A percentile compares a stretch with the other conserved stretches of the same genome.
These are phyloP conservation scores for Tribolium madens DNA, from an alignment of 1,140 invertebrate genomes.

Conservation along the genomic window DNA sequence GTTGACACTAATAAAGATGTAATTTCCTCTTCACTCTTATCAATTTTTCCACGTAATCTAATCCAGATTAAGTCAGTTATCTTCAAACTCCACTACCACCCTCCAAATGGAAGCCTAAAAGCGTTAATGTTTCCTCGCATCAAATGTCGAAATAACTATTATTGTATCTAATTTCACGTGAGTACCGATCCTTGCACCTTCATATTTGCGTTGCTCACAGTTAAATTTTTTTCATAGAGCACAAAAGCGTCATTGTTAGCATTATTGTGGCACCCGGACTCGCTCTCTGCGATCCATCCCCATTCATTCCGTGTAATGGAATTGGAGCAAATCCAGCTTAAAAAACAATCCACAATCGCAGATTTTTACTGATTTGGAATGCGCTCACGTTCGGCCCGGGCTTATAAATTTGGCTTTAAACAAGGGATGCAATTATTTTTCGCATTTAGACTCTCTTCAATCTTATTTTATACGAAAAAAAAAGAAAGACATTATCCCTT, in stretches of 20 bases:
- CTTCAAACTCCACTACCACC: neutral
- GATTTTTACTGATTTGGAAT: conserved; percentile 15
- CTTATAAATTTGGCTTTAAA: conserved; percentile 3
- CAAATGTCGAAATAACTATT: neutral
- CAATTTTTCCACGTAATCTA: neutral
- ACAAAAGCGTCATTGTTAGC: neutral
- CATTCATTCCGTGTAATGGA: conserved; percentile 19
- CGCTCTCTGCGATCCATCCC: neutral
- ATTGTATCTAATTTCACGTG: neutral
- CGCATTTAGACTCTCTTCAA: too few species aligned
- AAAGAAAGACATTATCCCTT: too few species aligned
- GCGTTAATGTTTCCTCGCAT: neutral
- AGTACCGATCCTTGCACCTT: too few species aligned
- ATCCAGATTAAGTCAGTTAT: neutral
- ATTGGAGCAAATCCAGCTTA: conserved; percentile 15
- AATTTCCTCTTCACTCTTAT: neutral
- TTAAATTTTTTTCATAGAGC: neutral
- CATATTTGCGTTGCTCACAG: neutral
- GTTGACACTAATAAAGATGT: too few species aligned
- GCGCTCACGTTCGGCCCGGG: neutral
- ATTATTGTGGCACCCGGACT: neutral
- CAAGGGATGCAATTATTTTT: neutral
- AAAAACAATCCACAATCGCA: conserved; percentile 17
- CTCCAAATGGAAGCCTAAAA: neutral
- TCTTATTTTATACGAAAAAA: too few species aligned